Percentiles rank a stretch among this genome's conserved stretches.
Conservation (phyloP, 1,140 invertebrate species). For the Listronotus bonariensis region DNA sequence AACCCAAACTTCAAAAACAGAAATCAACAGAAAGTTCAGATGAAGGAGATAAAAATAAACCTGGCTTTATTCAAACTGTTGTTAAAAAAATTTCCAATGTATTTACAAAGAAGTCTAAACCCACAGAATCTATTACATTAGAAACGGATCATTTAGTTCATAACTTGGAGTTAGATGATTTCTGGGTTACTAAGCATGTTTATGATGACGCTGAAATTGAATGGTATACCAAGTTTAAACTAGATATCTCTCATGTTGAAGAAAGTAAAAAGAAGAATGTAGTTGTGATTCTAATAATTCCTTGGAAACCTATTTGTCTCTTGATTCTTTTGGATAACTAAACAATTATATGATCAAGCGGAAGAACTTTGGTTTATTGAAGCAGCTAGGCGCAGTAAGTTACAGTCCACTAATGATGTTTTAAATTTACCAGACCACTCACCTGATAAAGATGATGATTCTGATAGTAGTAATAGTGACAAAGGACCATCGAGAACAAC, state of each 20-base stretch:
- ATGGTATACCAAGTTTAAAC: slow-evolving; percentile 51
- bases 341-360: slow-evolving; percentile 65
- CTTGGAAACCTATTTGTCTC: slow-evolving; percentile 51
- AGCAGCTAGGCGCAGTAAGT: slow-evolving; percentile 55
- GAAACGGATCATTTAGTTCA: slow-evolving; percentile 21
- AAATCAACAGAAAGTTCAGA: slow-evolving; percentile 30
- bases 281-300: slow-evolving; percentile 8
- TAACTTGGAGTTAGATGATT: slow-evolving; percentile 60
- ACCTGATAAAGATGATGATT: slow-evolving; percentile 63
- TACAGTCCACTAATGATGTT: slow-evolving; percentile 53
- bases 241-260: not conserved
- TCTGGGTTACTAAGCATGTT: slow-evolving; percentile 64
- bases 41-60: slow-evolving; percentile 35
- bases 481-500: slow-evolving; percentile 59
- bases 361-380: slow-evolving; percentile 63
- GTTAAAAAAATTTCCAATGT: slow-evolving; percentile 46
- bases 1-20: slow-evolving; percentile 28
- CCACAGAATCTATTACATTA: slow-evolving; percentile 35
- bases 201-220: slow-evolving; percentile 69
- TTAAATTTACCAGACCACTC: slow-evolving; percentile 52
- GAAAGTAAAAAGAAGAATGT: not conserved
- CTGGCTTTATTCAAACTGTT: slow-evolving; percentile 45
- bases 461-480: slow-evolving; percentile 63
- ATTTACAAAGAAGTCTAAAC: slow-evolving; percentile 42
- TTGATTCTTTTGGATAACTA: slow-evolving; percentile 65